Conservation (phyloP, 1,140 invertebrate genomes). For the Drosophila nikananu region DNA sequence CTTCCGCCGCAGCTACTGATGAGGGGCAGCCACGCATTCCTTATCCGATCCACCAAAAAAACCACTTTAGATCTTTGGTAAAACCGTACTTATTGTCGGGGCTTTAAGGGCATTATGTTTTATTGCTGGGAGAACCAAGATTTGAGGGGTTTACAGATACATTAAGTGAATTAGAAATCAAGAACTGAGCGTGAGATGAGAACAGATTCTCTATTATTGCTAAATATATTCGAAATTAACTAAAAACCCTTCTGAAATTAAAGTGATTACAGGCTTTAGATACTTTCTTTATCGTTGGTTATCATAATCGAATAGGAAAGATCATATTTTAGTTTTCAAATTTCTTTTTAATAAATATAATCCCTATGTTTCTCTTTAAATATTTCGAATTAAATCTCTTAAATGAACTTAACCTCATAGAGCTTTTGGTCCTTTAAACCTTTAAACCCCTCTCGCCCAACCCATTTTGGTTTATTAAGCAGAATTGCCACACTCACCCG, state of each 20-base stretch:
- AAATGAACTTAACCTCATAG: neutral
- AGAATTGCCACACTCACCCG: neutral
- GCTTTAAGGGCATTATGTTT: conserved; percentile 17
- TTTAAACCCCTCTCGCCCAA: neutral
- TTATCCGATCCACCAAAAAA: conserved; percentile 24
- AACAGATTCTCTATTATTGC: too few relatives aligned
- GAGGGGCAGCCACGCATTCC: conserved; percentile 10
- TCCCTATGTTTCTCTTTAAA: neutral
- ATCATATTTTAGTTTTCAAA: neutral
- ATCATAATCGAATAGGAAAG: neutral
- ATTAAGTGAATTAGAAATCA: neutral
- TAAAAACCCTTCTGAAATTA: neutral
- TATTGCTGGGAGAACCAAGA: neutral
- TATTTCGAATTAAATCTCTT: neutral
- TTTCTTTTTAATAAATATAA: neutral
- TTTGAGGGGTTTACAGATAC: neutral
- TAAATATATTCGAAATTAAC: too few relatives aligned
- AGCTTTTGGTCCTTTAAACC: neutral
- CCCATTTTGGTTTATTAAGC: neutral
- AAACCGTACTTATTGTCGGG: conserved; percentile 3
- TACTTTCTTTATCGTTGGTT: neutral
- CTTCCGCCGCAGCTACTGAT: neutral
- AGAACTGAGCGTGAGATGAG: neutral
- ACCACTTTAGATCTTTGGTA: conserved; percentile 12
- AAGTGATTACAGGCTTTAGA: neutral